These are phyloP conservation scores for Denticeps clupeoides DNA, from an alignment of 2,797 vertebrate species.

Conservation along the genomic window DNA sequence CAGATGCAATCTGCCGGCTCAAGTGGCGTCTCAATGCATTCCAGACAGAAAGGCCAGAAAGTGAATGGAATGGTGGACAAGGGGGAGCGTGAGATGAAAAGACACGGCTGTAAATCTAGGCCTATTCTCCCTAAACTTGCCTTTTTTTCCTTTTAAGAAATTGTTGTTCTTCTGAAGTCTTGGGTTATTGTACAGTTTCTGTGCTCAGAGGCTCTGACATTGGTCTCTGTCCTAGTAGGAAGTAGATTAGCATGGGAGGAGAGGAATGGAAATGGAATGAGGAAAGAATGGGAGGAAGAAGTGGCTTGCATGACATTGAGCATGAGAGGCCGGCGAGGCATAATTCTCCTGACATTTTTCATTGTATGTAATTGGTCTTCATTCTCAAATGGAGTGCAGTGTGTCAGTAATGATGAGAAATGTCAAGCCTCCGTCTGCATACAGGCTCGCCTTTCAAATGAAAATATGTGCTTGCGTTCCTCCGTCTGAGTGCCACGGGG, in stretches of 20 bases:
- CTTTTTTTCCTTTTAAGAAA: too few species aligned
- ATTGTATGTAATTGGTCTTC: conserved; percentile 52
- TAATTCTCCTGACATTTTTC: conserved; percentile 58
- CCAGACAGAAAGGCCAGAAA: too few species aligned
- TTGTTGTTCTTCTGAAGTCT: too few species aligned
- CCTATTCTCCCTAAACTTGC: too few species aligned
- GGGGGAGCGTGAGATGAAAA: too few species aligned
- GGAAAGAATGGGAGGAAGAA: not conserved
- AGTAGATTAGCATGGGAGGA: too few species aligned
- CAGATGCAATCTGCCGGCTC: not conserved
- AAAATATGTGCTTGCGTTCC: conserved; percentile 41
- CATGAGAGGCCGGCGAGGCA: conserved; percentile 34
- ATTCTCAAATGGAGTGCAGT: conserved; percentile 52
- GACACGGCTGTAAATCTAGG: too few species aligned
- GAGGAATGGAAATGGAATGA: not conserved
- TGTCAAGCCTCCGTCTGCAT: conserved; percentile 56
- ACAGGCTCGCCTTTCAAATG: conserved; percentile 52
- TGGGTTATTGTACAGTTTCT: too few species aligned
- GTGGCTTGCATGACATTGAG: conserved; percentile 14
- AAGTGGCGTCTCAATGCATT: not conserved
- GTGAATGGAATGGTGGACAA: too few species aligned
- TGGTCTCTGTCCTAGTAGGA: too few species aligned
- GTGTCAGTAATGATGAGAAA: conserved; percentile 56
- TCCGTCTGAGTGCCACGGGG: conserved; percentile 9
- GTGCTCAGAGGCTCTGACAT: too few species aligned